These are phyloP conservation scores for Colostygia pectinataria DNA, from an alignment of 2,888 invertebrate species.

Conservation along the genomic window DNA sequence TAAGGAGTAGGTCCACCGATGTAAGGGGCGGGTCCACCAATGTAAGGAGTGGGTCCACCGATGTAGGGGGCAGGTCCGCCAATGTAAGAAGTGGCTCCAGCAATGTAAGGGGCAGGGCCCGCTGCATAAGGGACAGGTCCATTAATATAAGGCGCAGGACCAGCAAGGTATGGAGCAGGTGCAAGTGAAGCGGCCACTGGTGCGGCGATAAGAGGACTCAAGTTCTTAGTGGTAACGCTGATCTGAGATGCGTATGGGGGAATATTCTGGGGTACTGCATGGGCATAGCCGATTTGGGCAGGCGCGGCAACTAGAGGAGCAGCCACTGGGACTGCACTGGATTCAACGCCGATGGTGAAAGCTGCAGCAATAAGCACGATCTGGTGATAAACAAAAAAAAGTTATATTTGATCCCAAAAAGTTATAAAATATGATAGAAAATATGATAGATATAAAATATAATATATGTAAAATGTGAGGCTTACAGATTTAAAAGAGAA, in stretches of 20 bases:
- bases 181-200: slow-evolving; percentile 46
- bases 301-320: slow-evolving; percentile 77
- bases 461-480: neutral
- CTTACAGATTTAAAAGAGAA: slow-evolving; percentile 79
- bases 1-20: slow-evolving; percentile 41
- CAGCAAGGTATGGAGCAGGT: slow-evolving; percentile 37
- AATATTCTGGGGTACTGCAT: slow-evolving; percentile 84
- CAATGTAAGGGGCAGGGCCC: slow-evolving; percentile 34
- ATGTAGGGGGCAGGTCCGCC: slow-evolving; percentile 42
- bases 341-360: slow-evolving; percentile 60
- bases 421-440: neutral
- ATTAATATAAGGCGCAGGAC: slow-evolving; percentile 41
- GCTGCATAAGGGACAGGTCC: slow-evolving; percentile 25
- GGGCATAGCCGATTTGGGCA: slow-evolving; percentile 82
- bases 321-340: slow-evolving; percentile 60
- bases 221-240: slow-evolving; percentile 77
- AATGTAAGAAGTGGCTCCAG: slow-evolving; percentile 44
- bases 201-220: slow-evolving; percentile 65
- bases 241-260: slow-evolving; percentile 85
- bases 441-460: neutral
- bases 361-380: slow-evolving; percentile 73
- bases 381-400: slow-evolving; percentile 39
- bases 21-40: slow-evolving; percentile 40
- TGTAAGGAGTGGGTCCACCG: slow-evolving; percentile 33
- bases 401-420: neutral